Evolutionary conservation across 2,113 vertebrate genomes (phyloP).

Genomic region (Cottus gobio): DNA sequence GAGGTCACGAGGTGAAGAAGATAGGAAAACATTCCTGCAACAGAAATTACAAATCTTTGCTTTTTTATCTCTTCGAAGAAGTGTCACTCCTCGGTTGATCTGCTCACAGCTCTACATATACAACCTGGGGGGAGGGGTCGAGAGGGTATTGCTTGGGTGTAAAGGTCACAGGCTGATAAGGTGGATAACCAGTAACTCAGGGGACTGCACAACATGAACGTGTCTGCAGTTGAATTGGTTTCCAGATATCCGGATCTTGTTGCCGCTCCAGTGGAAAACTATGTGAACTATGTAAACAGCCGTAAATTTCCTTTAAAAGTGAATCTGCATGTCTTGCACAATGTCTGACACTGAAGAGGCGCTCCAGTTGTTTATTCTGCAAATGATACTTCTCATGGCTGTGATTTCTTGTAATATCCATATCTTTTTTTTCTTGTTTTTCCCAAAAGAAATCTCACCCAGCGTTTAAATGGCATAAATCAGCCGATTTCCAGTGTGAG

Average conservation of each 20-base stretch:
- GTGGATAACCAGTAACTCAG: not conserved
- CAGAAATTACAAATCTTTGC: not conserved
- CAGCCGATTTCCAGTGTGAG: not conserved
- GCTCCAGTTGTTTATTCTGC: constrained; percentile 2
- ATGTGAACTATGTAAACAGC: constrained; percentile 46
- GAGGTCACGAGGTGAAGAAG: not conserved
- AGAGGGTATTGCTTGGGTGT: not conserved
- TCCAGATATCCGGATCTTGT: not conserved
- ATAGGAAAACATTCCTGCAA: not conserved
- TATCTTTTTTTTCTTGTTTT: not conserved
- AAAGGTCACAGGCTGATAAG: not conserved
- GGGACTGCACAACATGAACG: not conserved
- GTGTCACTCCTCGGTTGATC: not conserved
- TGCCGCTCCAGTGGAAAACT: constrained; percentile 25
- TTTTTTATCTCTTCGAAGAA: not conserved
- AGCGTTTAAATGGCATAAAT: not conserved
- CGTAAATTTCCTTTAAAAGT: constrained; percentile 8
- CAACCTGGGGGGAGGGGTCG: not conserved
- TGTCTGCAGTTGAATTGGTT: not conserved
- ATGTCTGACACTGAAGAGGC: not conserved
- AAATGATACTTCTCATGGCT: not conserved
- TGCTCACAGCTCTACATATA: not conserved
- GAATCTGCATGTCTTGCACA: not conserved
- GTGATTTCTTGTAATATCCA: not conserved
- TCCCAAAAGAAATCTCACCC: not conserved